Conservation (phyloP, 2,113 vertebrate species). For the Lepidothrix coronata region DNA sequence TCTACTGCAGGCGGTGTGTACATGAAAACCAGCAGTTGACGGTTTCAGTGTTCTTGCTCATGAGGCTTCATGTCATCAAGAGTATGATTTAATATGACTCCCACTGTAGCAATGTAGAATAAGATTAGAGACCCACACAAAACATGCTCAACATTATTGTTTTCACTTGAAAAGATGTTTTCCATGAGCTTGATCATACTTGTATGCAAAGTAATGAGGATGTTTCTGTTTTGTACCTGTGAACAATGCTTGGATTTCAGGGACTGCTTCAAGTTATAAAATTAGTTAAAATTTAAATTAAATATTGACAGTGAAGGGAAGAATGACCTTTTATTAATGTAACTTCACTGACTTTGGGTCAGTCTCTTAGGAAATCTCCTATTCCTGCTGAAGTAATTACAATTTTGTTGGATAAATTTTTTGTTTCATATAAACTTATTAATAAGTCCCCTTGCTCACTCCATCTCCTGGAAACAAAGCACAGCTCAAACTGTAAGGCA, state of each 20-base stretch:
- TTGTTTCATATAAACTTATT: neutral
- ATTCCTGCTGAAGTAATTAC: neutral
- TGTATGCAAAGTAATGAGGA: neutral
- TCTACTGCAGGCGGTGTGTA: fast-evolving
- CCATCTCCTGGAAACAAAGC: neutral
- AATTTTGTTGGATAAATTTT: neutral
- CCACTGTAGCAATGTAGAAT: neutral
- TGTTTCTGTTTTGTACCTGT: neutral
- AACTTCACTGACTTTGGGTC: neutral
- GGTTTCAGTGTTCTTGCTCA: neutral
- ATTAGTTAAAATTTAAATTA: neutral
- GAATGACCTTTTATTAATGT: neutral
- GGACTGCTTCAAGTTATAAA: neutral
- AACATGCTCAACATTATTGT: neutral
- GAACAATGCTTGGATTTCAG: neutral
- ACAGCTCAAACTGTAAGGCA: neutral
- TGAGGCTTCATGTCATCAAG: neutral
- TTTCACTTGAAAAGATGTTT: neutral
- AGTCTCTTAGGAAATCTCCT: neutral
- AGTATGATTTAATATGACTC: neutral
- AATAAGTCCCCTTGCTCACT: neutral
- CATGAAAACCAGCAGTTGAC: neutral
- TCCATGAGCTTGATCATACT: neutral
- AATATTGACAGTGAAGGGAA: neutral
- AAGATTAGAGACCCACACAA: neutral